A percentile compares a stretch with the other conserved stretches of the same genome.
Conservation (phyloP, 2,888 invertebrate genomes). For the Pilophorus perplexus region DNA sequence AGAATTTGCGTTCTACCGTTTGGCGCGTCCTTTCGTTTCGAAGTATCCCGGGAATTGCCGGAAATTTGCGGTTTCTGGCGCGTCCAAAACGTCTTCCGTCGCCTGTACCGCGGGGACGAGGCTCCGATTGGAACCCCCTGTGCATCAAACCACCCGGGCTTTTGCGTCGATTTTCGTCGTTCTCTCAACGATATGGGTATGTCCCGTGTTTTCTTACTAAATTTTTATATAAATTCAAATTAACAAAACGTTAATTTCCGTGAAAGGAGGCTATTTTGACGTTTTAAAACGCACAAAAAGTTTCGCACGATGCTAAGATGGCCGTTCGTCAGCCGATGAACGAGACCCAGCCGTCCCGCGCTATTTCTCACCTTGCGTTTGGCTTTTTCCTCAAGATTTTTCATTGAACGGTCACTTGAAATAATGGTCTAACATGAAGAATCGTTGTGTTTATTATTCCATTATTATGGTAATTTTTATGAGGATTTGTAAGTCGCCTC, state of each 20-base stretch:
- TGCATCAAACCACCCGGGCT: not conserved
- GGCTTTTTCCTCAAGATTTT: not conserved
- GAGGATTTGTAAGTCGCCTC: not conserved
- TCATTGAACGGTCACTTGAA: not conserved
- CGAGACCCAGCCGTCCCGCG: conserved; percentile 30
- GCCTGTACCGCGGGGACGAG: conserved; percentile 1
- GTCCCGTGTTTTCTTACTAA: not conserved
- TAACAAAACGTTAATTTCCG: not conserved
- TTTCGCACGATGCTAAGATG: conserved; percentile 20
- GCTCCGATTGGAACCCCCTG: not conserved
- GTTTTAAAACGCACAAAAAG: conserved; percentile 3
- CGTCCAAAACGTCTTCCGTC: conserved; percentile 14
- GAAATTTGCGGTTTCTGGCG: not conserved
- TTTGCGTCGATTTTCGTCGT: conserved; percentile 5
- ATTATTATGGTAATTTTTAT: not conserved
- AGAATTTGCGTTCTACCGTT: not conserved
- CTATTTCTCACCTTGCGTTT: conserved; percentile 31
- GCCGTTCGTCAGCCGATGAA: conserved; percentile 27
- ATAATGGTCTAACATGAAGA: not conserved
- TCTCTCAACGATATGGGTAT: not conserved
- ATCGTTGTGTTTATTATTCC: too few relatives aligned
- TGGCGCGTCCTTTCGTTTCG: not conserved
- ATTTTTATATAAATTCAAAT: conserved; percentile 21
- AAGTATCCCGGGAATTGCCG: not conserved
- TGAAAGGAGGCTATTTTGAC: not conserved